These are phyloP conservation scores for Antitype chi DNA, from an alignment of 2,888 invertebrate genomes.

Conservation along the genomic window DNA sequence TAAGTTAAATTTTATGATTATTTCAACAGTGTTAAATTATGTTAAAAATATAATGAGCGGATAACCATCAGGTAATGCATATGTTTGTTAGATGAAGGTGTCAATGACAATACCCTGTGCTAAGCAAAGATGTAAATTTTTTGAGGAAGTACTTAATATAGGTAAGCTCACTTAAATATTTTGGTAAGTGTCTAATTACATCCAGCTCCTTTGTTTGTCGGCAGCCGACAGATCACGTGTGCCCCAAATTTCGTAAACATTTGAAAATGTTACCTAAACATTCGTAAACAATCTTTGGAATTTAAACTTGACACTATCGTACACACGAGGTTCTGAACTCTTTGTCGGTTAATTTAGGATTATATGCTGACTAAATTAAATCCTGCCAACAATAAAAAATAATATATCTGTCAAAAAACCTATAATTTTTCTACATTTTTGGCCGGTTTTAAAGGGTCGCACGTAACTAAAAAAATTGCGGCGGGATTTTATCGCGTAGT, in stretches of 20 bases:
- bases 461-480: neutral
- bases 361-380: neutral
- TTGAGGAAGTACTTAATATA: conserved; percentile 62
- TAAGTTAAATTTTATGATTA: neutral
- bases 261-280: conserved; percentile 1
- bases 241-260: conserved; percentile 34
- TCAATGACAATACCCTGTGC: conserved; percentile 9
- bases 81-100: neutral
- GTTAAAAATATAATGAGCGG: neutral
- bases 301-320: conserved; percentile 15
- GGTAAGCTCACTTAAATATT: conserved; percentile 71
- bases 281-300: conserved; percentile 7
- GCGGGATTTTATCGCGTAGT: neutral
- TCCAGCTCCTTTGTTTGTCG: conserved; percentile 69
- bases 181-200: conserved; percentile 74
- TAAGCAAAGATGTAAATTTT: conserved; percentile 5
- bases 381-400: no score
- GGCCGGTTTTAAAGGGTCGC: no score
- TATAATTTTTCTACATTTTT: no score
- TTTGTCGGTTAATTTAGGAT: conserved; percentile 2
- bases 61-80: neutral
- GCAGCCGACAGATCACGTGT: conserved; percentile 61
- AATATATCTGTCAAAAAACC: no score
- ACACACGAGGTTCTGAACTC: neutral
- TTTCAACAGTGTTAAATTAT: neutral